phyloP scores from a whole-genome alignment of 2,113 vertebrate genomes.

The Ursus arctos region DNA sequence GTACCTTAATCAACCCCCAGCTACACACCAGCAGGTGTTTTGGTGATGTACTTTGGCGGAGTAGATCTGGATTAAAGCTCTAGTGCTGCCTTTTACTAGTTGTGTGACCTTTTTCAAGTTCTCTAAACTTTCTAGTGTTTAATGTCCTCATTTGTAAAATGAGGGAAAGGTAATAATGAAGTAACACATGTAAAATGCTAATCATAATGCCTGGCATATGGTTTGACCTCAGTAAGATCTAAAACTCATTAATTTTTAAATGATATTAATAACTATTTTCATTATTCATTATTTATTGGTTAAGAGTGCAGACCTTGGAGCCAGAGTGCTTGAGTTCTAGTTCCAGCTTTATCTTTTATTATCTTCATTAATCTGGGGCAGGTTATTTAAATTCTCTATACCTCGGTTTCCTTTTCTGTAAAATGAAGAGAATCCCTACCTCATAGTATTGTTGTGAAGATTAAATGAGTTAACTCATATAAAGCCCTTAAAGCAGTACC shows the following conservation, averaged over 20 bases:
- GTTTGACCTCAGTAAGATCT: background rate
- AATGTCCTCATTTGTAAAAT: constrained; percentile 46
- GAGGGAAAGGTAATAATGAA: background rate
- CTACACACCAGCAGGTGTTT: background rate
- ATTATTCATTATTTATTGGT: constrained; percentile 19
- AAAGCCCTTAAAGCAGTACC: background rate
- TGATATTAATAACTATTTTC: constrained; percentile 15
- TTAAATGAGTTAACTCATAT: constrained; percentile 30
- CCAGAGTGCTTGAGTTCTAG: background rate
- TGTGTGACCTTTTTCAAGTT: background rate
- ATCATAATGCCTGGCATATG: background rate
- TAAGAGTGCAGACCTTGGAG: background rate
- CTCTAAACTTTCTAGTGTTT: background rate
- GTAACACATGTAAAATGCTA: background rate
- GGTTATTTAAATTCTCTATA: background rate
- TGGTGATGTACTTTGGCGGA: background rate
- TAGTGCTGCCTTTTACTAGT: background rate
- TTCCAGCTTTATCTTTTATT: background rate
- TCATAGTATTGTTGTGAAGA: background rate
- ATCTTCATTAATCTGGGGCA: constrained; percentile 18
- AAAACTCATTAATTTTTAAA: constrained; percentile 9
- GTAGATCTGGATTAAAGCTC: background rate
- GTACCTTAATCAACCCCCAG: background rate
- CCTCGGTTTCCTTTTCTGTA: background rate
- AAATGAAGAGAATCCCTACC: background rate